phyloP scores from a whole-genome alignment of 2,888 invertebrate genomes.

The Acrobasis consociella region DNA sequence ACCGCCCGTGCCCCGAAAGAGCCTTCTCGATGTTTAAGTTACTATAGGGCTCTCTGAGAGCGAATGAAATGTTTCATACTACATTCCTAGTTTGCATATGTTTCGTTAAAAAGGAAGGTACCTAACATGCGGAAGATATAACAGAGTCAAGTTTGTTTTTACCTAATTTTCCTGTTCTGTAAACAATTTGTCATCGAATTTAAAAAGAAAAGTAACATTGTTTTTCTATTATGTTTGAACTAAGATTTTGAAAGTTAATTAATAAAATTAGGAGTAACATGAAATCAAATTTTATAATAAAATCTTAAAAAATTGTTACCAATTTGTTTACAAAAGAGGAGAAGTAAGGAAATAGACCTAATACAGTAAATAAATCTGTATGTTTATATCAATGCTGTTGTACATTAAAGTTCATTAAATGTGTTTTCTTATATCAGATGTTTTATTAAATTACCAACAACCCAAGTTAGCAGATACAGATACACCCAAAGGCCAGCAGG shows the following conservation, averaged over 20 bases:
- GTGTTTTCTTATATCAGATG: constrained; percentile 51
- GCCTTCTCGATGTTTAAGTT: constrained; percentile 12
- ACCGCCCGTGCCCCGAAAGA: not conserved
- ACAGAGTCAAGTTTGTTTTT: not conserved
- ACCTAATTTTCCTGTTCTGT: not conserved
- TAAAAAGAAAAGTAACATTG: not conserved
- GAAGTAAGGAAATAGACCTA: constrained; percentile 5
- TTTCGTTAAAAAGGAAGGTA: constrained; percentile 21
- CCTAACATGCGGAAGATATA: constrained; percentile 10
- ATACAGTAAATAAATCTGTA: constrained; percentile 27
- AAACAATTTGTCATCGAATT: not conserved
- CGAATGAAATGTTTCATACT: constrained; percentile 27
- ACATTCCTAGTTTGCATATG: constrained; percentile 33
- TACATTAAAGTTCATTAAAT: constrained; percentile 67
- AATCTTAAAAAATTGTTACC: not conserved
- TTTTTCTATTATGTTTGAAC: not conserved
- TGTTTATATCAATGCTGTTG: constrained; percentile 67
- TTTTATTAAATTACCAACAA: constrained; percentile 38
- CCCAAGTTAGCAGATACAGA: constrained; percentile 28
- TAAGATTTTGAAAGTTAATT: too few relatives aligned
- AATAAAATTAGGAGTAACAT: too few relatives aligned
- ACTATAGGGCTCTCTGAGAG: constrained; percentile 27
- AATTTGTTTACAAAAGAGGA: constrained; percentile 12
- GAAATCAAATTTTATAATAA: not conserved
- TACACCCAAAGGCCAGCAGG: too few relatives aligned